Conservation (phyloP, 1,140 invertebrate genomes). For the Pseudomyrmex dendroicus region DNA sequence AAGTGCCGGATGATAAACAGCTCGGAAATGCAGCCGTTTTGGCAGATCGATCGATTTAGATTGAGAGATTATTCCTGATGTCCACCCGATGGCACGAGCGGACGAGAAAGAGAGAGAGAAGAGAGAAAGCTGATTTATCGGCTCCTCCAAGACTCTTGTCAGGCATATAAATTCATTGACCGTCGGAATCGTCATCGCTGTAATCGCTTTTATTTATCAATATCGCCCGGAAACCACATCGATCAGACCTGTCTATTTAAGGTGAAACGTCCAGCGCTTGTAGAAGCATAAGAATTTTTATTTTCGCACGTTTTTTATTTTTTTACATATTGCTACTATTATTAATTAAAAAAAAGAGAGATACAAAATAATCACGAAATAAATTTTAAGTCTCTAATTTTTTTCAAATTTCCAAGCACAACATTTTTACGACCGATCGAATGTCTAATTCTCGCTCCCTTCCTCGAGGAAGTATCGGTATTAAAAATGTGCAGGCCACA, state of each 20-base stretch:
- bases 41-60: slow-evolving; percentile 82
- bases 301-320: not conserved
- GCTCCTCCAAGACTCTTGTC: slow-evolving; percentile 68
- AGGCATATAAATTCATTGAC: slow-evolving; percentile 76
- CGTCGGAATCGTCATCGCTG: slow-evolving; percentile 74
- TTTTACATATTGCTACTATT: not conserved
- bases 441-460: not conserved
- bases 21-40: slow-evolving; percentile 77
- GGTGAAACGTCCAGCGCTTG: slow-evolving; percentile 53
- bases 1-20: slow-evolving; percentile 75
- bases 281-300: not conserved
- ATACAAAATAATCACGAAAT: too few relatives aligned
- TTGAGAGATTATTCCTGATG: slow-evolving; percentile 81
- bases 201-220: slow-evolving; percentile 77
- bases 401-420: not conserved
- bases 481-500: not conserved
- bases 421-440: not conserved
- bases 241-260: slow-evolving; percentile 72
- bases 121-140: slow-evolving; percentile 77
- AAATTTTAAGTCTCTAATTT: too few relatives aligned
- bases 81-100: slow-evolving; percentile 60
- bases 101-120: slow-evolving; percentile 6
- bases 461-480: not conserved
- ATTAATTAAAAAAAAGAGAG: not conserved
- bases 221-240: slow-evolving; percentile 71